A percentile compares a stretch with the other conserved stretches of the same genome.
These are phyloP conservation scores for Eristalinus aeneus DNA, from an alignment of 2,888 invertebrate genomes.

Conservation along the genomic window DNA sequence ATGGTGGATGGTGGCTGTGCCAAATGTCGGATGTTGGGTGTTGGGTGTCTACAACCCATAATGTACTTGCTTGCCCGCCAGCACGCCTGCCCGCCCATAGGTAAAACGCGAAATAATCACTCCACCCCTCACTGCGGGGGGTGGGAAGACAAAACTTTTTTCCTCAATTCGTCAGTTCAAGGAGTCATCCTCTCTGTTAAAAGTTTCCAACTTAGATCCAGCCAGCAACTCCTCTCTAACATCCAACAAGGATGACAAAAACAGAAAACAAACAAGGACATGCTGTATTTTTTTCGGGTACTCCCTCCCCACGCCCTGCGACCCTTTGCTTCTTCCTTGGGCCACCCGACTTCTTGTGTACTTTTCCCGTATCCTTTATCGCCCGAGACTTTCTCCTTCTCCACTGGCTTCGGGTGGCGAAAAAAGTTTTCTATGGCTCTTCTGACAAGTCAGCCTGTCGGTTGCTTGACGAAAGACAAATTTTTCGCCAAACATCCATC, in stretches of 20 bases:
- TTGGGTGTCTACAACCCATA: slow-evolving; percentile 49
- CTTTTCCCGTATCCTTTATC: slow-evolving; percentile 53
- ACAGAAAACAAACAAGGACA: slow-evolving; percentile 67
- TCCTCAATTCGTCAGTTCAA: slow-evolving; percentile 67
- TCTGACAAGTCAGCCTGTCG: slow-evolving; percentile 38
- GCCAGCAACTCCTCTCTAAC: slow-evolving; percentile 64
- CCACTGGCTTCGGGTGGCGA: slow-evolving; percentile 29
- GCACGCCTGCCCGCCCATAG: slow-evolving; percentile 25
- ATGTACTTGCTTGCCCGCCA: slow-evolving; percentile 18
- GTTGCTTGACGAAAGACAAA: slow-evolving; percentile 69
- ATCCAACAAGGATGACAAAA: slow-evolving; percentile 66
- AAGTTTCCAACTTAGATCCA: slow-evolving; percentile 66
- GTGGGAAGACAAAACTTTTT: slow-evolving; percentile 46
- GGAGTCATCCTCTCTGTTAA: slow-evolving; percentile 62
- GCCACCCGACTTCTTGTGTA: slow-evolving; percentile 25
- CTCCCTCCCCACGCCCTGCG: not conserved
- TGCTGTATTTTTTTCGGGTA: slow-evolving; percentile 30
- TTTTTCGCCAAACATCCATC: slow-evolving; percentile 61
- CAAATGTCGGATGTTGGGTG: not conserved
- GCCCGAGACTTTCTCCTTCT: slow-evolving; percentile 20
- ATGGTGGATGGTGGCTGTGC: no score
- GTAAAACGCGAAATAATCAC: slow-evolving; percentile 62
- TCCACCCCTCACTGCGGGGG: slow-evolving; percentile 24
- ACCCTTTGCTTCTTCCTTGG: not conserved
- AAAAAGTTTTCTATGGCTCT: slow-evolving; percentile 53